Evolutionary conservation across 2,888 invertebrate genomes (phyloP).

Genomic region (Cordilura impudica): DNA sequence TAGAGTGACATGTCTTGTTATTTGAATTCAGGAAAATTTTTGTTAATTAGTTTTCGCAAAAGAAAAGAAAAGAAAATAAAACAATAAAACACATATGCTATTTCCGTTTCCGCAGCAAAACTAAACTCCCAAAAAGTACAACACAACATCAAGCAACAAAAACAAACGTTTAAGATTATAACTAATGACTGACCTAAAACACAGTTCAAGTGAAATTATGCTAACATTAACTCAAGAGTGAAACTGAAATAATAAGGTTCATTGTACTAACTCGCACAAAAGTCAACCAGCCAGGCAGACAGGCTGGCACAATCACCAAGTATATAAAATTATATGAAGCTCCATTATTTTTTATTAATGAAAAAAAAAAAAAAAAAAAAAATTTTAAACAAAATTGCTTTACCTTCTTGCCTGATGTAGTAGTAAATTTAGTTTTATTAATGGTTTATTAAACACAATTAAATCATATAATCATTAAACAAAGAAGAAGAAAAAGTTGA

Average conservation of each 20-base stretch:
- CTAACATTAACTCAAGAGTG: conserved; percentile 7
- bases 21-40: neutral
- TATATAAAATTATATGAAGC: too few species aligned
- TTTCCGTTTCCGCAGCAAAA: conserved; percentile 23
- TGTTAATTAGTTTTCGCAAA: neutral
- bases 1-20: neutral
- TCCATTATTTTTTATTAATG: too few species aligned
- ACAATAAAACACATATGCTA: conserved; percentile 1
- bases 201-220: conserved; percentile 7
- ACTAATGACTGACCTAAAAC: conserved; percentile 12
- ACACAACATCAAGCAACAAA: neutral
- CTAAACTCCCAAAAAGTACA: neutral
- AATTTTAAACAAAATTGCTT: too few species aligned
- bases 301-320: neutral
- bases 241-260: conserved; percentile 21
- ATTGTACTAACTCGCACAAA: conserved; percentile 9
- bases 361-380: too few species aligned
- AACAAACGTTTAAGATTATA: conserved; percentile 5
- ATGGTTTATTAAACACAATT: conserved; percentile 36
- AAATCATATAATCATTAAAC: conserved; percentile 31
- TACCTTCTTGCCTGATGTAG: neutral
- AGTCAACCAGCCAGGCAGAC: neutral
- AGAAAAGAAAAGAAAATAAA: neutral
- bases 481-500: neutral
- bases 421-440: conserved; percentile 29